A percentile compares a stretch with the other conserved stretches of the same genome.
These are phyloP conservation scores for Oreohelix idahoensis DNA, from an alignment of 1,140 invertebrate species.

Conservation along the genomic window DNA sequence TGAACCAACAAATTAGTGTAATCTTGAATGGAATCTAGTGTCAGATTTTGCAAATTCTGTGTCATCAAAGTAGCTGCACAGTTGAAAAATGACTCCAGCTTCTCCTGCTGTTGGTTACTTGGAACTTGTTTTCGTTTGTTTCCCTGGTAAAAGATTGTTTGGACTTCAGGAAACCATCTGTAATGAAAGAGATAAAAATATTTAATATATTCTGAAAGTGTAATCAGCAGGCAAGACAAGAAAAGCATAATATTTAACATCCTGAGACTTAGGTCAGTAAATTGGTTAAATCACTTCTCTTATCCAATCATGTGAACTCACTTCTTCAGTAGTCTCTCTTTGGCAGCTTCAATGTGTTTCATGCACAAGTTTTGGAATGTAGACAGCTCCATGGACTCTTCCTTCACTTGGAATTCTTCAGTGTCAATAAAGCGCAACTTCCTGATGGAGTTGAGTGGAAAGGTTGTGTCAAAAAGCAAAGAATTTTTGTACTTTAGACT, in stretches of 20 bases:
- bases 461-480: too few relatives aligned
- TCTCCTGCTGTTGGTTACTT: slow-evolving; percentile 78
- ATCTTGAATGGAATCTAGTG: slow-evolving; percentile 85
- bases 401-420: slow-evolving; percentile 72
- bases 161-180: slow-evolving; percentile 78
- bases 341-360: slow-evolving; percentile 75
- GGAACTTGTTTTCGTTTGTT: slow-evolving; percentile 84
- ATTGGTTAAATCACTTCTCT: background rate
- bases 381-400: slow-evolving; percentile 76
- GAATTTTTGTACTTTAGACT: too few relatives aligned
- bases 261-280: background rate
- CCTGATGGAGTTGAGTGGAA: slow-evolving; percentile 62
- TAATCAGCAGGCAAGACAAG: too few relatives aligned
- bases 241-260: too few relatives aligned
- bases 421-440: slow-evolving; percentile 76
- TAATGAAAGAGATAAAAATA: background rate
- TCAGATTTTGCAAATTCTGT: slow-evolving; percentile 84
- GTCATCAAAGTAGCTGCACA: slow-evolving; percentile 90
- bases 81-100: slow-evolving; percentile 85
- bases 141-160: slow-evolving; percentile 78
- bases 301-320: slow-evolving; percentile 50
- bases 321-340: slow-evolving; percentile 75
- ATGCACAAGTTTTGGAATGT: slow-evolving; percentile 76
- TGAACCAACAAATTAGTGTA: slow-evolving; percentile 85
- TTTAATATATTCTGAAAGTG: too few relatives aligned